Base-by-base conservation (phyloP, 2,113 vertebrate genomes). In the Xerus inauris region DNA sequence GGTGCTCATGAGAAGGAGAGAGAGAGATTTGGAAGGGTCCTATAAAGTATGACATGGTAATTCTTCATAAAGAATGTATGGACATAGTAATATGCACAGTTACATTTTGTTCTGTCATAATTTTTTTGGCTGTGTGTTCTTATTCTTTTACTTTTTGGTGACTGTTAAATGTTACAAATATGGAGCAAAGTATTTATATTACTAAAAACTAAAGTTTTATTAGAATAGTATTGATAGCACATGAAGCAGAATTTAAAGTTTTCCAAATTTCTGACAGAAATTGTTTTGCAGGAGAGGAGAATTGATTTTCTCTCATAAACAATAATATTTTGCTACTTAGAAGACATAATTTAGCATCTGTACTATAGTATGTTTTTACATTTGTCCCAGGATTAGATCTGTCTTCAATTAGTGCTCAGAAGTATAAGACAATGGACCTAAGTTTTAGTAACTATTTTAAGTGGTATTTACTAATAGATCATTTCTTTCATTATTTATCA, bases 381-480 rank as follows among this genome's bases (percentile, higher is more conserved):
- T 57, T 69, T 77, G 67, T 94, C 87, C 30, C 8, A 72, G 32
- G 14, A 75, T 67, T 42, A 86, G 11, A 69, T 69, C 51, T 35
- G 30, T 95, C 38, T 96, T 86, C 22, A 87, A 0, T 95, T 96
- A 87, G 13, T 96, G 13, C 49, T 95, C 47, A 76, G 26, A 57
- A 71, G 17, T 90, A 64, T 75, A 87, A 84, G 49, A 12, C 47
- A 93, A 2, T 84, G 42, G 38, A 35, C 19, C 5, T 75, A 91
- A 82, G n/a, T 96, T 84, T 85, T 94, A 95, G 62, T 71, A 76
- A 76, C 49, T 92, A 30, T 75, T 88, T 72, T 28, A 94, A 91
- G 72, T 95, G 30, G 35, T 26, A 73, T 72, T 86, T 95, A 67
- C 81, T 86, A 88, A 65, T 57, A 86, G 19, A 42, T 88, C 30